Percentiles rank a stretch among this genome's conserved stretches.
Evolutionary conservation across 2,113 vertebrate species (phyloP).

Genomic region (Rhea americana): DNA sequence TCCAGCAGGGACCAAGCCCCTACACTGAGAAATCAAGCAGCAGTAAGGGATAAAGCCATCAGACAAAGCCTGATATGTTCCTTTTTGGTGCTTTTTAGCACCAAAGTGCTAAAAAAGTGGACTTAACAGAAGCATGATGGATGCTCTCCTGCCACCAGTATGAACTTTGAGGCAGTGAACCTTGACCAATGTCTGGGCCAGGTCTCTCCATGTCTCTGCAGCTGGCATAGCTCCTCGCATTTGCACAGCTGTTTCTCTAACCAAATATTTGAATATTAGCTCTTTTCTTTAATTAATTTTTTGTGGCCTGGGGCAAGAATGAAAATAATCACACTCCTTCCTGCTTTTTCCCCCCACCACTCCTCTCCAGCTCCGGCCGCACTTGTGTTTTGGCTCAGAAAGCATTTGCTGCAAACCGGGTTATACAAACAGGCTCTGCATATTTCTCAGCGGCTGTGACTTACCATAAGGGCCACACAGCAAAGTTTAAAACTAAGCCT

Average conservation of each 20-base stretch:
- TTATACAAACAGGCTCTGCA: constrained; percentile 55
- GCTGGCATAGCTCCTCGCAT: constrained; percentile 8
- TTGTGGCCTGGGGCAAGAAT: constrained; percentile 50
- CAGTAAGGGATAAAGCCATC: neutral
- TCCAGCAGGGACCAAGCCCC: neutral
- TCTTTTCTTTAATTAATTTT: constrained; percentile 34
- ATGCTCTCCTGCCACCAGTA: neutral
- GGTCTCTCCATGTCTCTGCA: neutral
- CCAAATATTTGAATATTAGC: constrained; percentile 47
- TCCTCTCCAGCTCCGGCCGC: neutral
- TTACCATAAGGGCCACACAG: constrained; percentile 61
- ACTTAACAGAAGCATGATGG: neutral
- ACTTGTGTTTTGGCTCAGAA: constrained; percentile 15
- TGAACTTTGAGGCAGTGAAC: fast-evolving
- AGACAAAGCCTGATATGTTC: neutral
- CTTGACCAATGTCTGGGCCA: neutral
- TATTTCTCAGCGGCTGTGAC: constrained; percentile 27
- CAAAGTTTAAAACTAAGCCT: constrained; percentile 42
- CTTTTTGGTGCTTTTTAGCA: neutral
- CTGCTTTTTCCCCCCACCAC: neutral
- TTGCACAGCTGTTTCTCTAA: constrained; percentile 51
- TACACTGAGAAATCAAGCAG: neutral
- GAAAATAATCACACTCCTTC: constrained; percentile 60
- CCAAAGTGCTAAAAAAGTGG: no score
- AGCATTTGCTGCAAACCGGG: constrained; percentile 23